Evolutionary conservation across 2,113 vertebrate species (phyloP).

Genomic region (Globicephala melas): DNA sequence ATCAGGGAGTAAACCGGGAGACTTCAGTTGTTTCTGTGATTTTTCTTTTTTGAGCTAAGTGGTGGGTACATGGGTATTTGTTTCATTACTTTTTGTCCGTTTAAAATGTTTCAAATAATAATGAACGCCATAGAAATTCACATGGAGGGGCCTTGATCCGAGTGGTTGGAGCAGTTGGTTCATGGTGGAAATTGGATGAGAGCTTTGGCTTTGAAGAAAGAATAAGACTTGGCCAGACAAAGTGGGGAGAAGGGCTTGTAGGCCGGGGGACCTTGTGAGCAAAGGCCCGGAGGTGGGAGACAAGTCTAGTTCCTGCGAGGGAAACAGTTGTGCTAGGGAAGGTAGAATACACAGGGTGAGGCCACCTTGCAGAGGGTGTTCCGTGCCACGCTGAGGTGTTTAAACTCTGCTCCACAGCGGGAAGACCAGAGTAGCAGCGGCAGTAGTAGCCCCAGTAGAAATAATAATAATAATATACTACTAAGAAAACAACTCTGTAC

Average conservation of each 20-base stretch:
- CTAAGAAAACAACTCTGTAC: not conserved
- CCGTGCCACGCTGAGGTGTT: not conserved
- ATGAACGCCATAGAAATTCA: not conserved
- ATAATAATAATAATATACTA: not conserved
- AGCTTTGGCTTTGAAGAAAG: not conserved
- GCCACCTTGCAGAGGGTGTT: not conserved
- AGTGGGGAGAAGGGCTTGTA: not conserved
- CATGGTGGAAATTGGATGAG: not conserved
- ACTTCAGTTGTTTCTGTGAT: not conserved
- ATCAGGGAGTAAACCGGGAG: not conserved
- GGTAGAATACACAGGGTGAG: not conserved
- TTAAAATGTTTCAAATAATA: not conserved
- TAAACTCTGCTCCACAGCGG: not conserved
- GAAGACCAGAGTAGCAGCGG: not conserved
- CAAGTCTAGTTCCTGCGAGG: not conserved
- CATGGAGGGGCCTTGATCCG: not conserved
- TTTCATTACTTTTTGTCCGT: not conserved
- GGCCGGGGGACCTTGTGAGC: not conserved
- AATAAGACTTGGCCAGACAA: not conserved
- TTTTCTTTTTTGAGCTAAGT: not conserved
- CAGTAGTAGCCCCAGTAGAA: not conserved
- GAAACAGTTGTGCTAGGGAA: not conserved
- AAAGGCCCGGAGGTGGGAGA: not conserved
- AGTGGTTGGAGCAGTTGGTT: not conserved
- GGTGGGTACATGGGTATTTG: fast-evolving